These are phyloP conservation scores for Calidris pygmaea DNA, from an alignment of 2,113 vertebrate species.

Conservation along the genomic window DNA sequence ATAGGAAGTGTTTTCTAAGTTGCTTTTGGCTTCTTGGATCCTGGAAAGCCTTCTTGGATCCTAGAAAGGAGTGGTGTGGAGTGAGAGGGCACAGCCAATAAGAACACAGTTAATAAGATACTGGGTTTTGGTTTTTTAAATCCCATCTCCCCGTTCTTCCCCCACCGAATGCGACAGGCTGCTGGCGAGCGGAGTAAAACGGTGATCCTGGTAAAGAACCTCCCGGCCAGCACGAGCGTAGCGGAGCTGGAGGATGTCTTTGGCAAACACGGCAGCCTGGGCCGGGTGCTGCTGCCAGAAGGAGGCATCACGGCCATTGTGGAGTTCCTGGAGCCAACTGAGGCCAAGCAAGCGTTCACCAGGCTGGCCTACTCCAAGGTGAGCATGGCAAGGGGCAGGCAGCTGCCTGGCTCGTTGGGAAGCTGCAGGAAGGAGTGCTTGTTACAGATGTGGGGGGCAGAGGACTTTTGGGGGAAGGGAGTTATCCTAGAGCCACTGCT, in stretches of 20 bases:
- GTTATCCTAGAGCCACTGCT: background rate
- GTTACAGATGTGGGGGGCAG: accelerated
- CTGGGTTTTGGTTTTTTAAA: background rate
- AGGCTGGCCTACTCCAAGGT: slow-evolving; percentile 95
- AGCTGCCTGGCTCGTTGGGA: background rate
- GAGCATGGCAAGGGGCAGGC: accelerated
- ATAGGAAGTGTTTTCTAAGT: background rate
- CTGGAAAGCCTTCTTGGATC: background rate
- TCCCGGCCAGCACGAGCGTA: slow-evolving; percentile 77
- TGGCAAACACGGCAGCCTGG: slow-evolving; percentile 82
- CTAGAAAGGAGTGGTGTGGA: accelerated
- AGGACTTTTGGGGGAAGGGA: background rate
- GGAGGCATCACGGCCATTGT: slow-evolving; percentile 90
- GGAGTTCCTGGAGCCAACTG: slow-evolving; percentile 90
- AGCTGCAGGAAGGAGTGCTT: background rate
- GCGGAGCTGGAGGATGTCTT: slow-evolving; percentile 84
- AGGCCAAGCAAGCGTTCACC: slow-evolving; percentile 90
- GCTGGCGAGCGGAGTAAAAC: slow-evolving; percentile 84
- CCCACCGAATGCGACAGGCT: slow-evolving; percentile 61
- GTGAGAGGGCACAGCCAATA: background rate
- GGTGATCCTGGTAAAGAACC: slow-evolving; percentile 93
- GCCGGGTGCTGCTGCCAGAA: slow-evolving; percentile 88
- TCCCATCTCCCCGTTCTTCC: background rate
- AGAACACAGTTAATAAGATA: accelerated
- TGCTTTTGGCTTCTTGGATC: accelerated